Base-by-base conservation (phyloP, 37 sponge, comb jelly and placozoan genomes). In the Bolinopsis microptera region DNA sequence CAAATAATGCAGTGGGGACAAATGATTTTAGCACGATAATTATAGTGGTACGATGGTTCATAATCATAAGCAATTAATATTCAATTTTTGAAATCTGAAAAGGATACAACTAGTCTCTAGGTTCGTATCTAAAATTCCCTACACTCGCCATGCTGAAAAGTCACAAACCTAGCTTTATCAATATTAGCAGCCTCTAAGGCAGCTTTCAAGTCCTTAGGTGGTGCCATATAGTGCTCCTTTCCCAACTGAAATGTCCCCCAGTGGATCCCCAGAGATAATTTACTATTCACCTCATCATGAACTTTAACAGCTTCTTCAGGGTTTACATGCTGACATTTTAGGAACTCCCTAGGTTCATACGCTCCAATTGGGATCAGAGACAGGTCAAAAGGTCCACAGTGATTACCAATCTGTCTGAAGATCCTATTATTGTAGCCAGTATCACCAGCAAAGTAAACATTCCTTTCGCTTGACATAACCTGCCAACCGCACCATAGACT, bases 171-270 rank as follows among this genome's bases (percentile, higher is more conserved):
- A 36, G 3, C 82, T 8, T 32, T 3, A 2, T 80, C 82, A 36
- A 34, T 22, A 18, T 22, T 13, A 36, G 75, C 75, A 8, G 18
- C 82, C 34, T 80, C 22, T 22, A 80, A 80, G 8, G 82, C 82
- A 32, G 2, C 37, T 33, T 32, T 30, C 34, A 80, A 30, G 38
- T 80, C 82, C 22, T 16, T 3, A 32, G 24, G 24, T 3, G 82
- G 82, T 34, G 34, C 37, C 82, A 80, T 34, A 22, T 80, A 80
- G 37, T 80, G 82, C 34, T 92, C 92, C 13, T 92, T 68, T 16
- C 92, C 69, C 25, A 92, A 68, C 36, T 92, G 92, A 0, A 92
- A 92, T 24, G 92, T 92, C 27, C 92, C 92, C 92, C 92, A 92
- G 68, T 92, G 92, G 8, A 92, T 92, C 1, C 92, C 92, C 5